A percentile compares a stretch with the other conserved stretches of the same genome.
Evolutionary conservation across 1,140 invertebrate genomes (phyloP).

Genomic region (Arctopsyche grandis): DNA sequence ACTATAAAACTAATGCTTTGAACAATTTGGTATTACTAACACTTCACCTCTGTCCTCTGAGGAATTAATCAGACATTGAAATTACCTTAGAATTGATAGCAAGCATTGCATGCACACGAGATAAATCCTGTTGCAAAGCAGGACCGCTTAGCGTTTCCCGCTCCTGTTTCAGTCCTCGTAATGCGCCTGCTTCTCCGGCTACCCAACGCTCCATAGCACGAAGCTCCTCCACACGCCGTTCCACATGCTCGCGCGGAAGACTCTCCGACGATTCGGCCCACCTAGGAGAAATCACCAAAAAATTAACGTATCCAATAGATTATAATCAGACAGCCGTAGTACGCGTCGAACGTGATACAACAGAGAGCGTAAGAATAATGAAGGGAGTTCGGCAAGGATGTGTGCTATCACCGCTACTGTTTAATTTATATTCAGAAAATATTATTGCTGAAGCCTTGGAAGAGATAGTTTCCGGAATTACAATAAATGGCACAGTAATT

Average conservation of each 20-base stretch:
- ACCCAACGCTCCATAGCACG: conserved; percentile 85
- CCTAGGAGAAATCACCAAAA: conserved; percentile 50
- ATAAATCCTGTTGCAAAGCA: conserved; percentile 81
- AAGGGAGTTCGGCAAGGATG: too few relatives aligned
- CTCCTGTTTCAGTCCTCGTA: conserved; percentile 86
- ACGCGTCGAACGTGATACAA: too few relatives aligned
- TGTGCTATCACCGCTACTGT: too few relatives aligned
- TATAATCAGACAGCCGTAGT: too few relatives aligned
- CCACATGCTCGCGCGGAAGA: conserved; percentile 56
- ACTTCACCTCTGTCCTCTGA: too few relatives aligned
- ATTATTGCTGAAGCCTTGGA: too few relatives aligned
- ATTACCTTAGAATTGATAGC: conserved; percentile 89
- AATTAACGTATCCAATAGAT: background rate
- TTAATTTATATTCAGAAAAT: too few relatives aligned
- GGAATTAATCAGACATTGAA: too few relatives aligned
- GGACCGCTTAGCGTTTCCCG: conserved; percentile 79
- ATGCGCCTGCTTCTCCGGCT: conserved; percentile 86
- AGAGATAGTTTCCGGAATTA: too few relatives aligned
- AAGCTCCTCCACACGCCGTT: conserved; percentile 77
- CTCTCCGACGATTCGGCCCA: conserved; percentile 59
- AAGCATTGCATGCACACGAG: conserved; percentile 82
- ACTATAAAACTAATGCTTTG: background rate
- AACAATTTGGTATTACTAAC: too few relatives aligned
- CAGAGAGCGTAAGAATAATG: too few relatives aligned
- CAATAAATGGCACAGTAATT: too few relatives aligned